These are phyloP conservation scores for Strigamia crassipes DNA, from an alignment of 2,888 invertebrate genomes.

Conservation along the genomic window DNA sequence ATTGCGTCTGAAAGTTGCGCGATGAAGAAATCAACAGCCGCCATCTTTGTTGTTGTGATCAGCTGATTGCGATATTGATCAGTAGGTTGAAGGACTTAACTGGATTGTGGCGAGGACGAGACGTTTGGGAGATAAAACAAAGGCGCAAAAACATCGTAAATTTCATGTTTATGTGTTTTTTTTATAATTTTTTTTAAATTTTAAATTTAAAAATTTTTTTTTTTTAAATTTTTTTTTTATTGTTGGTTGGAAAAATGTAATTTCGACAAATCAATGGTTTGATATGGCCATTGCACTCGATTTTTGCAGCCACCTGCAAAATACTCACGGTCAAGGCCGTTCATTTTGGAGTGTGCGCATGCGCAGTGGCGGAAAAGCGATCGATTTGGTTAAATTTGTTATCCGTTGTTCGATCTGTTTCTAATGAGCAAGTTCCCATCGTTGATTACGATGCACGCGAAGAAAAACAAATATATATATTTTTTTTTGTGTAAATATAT, in stretches of 20 bases:
- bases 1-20: constrained; percentile 16
- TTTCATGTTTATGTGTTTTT: too few relatives aligned
- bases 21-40: neutral
- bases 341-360: neutral
- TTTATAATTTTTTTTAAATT: too few relatives aligned
- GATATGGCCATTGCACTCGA: neutral
- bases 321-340: constrained; percentile 15
- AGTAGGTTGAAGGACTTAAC: constrained; percentile 1
- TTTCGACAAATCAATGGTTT: neutral
- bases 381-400: constrained; percentile 12
- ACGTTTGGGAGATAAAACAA: neutral
- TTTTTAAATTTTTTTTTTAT: neutral
- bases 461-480: neutral
- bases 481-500: neutral
- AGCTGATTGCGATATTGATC: constrained; percentile 25
- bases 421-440: neutral
- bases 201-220: neutral
- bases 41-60: constrained; percentile 27
- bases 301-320: neutral
- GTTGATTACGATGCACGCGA: neutral
- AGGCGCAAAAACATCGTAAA: too few relatives aligned
- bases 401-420: neutral
- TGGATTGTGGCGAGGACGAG: neutral
- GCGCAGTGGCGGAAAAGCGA: neutral
- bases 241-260: neutral